Base-by-base conservation (phyloP, 2,113 vertebrate genomes). In the Circaetus gallicus region DNA sequence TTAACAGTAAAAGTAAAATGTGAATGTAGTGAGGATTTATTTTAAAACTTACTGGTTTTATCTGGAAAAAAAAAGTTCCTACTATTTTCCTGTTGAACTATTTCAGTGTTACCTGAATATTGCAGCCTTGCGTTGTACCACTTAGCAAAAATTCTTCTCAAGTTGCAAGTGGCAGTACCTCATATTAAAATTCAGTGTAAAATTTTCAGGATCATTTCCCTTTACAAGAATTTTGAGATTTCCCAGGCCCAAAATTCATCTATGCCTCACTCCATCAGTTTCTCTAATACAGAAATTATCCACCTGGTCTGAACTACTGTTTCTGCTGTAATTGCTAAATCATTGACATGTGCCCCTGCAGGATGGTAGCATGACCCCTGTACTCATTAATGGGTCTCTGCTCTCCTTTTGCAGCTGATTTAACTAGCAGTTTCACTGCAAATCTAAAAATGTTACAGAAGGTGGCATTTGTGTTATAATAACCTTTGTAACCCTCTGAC, bases 241-340 rank as follows among this genome's bases (percentile, higher is more conserved):
- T 93, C 62, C 40, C 59, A 62, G 61, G 80, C 26, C 40, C 40
- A 61, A 79, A 94, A 85, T 94, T 96, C 58, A 70, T 84, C 25
- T 77, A 22, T 61, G 53, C 22, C 43, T 94, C 70, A 71, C 53
- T 94, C 62, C 28, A 89, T 89, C 84, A 38, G 3, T 52, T 97
- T 93, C 49, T 71, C 43, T 97, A 94, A 90, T 78, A 83, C 22
- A 82, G 65, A 95, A 95, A 92, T 96, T 89, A 92, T 73, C 72
- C 6, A 90, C 82, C 55, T 93, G 47, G 43, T 80, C 87, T 96
- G 82, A 84, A 93, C 43, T 87, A 67, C 65, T 94, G 52, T 87
- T 96, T 36, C 58, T 90, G 31, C 72, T 86, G 34, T 95, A 97
- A 97, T 80, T 97, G 86, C 84, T 94, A 90, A 90, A 95, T 96